Conservation (phyloP, 2,797 vertebrate species). For the Argentina silus region DNA sequence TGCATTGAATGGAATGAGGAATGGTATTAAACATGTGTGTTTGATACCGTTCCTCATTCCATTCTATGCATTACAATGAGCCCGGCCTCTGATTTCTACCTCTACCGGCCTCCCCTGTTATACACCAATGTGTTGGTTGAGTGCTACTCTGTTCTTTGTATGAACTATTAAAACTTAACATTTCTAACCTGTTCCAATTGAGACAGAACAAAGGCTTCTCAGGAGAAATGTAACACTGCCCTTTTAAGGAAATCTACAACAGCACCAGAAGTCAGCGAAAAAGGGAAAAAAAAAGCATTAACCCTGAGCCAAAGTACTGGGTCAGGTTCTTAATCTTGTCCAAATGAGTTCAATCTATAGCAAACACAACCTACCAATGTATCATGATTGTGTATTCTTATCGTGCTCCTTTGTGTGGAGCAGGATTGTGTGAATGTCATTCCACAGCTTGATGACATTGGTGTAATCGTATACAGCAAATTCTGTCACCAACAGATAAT, state of each 20-base stretch:
- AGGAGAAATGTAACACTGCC: not conserved
- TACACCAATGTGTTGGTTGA: not conserved
- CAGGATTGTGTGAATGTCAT: not conserved
- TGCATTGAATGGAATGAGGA: not conserved
- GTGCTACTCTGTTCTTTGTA: not conserved
- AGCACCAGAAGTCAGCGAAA: not conserved
- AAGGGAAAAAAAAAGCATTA: not conserved
- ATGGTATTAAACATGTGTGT: not conserved
- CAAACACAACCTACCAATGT: not conserved
- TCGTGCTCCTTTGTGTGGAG: not conserved
- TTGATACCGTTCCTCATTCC: not conserved
- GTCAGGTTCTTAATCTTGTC: not conserved
- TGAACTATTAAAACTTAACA: constrained; percentile 12
- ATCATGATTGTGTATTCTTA: not conserved
- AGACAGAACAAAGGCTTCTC: not conserved
- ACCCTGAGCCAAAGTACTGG: not conserved
- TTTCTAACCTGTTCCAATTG: constrained; percentile 2
- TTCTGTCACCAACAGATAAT: too few relatives aligned
- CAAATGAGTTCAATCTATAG: not conserved
- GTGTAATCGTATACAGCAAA: not conserved
- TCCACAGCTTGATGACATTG: not conserved
- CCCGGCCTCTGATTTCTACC: not conserved
- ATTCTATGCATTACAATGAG: not conserved
- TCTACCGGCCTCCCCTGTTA: not conserved
- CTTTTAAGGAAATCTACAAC: constrained; percentile 14